Percentiles rank a stretch among this genome's conserved stretches.
phyloP scores from a whole-genome alignment of 2,797 vertebrate species.

The Danionella dracula region DNA sequence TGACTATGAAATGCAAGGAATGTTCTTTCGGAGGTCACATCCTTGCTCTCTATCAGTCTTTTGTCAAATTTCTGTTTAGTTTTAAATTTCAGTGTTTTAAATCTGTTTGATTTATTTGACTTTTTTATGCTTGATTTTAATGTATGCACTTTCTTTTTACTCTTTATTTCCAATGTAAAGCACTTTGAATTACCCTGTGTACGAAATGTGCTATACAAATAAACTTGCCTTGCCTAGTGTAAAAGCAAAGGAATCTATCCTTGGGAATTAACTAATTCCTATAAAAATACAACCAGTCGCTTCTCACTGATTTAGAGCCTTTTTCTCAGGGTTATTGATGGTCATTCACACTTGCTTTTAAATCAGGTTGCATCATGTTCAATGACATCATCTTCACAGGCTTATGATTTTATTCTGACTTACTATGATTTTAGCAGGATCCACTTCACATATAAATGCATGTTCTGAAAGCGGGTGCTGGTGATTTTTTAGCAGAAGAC shows the following conservation, averaged over 20 bases:
- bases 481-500: background rate
- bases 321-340: background rate
- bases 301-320: background rate
- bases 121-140: too few species aligned
- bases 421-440: constrained; percentile 2
- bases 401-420: constrained; percentile 20
- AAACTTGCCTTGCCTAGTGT: background rate
- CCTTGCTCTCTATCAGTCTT: background rate
- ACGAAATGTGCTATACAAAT: too few species aligned
- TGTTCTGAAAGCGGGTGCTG: background rate
- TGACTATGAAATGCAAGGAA: constrained; percentile 9
- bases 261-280: background rate
- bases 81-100: too few species aligned
- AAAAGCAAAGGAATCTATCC: background rate
- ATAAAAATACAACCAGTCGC: background rate
- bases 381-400: background rate
- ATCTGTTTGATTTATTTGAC: too few species aligned
- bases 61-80: background rate
- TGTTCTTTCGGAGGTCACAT: background rate
- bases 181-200: too few species aligned
- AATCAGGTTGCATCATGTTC: background rate
- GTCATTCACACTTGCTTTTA: background rate
- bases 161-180: too few species aligned
- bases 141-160: too few species aligned
- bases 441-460: background rate